Evolutionary conservation across 2,888 invertebrate genomes (phyloP), one percentile per base, ranked within the genome.

Genomic region (Sinotaia quadrata): DNA sequence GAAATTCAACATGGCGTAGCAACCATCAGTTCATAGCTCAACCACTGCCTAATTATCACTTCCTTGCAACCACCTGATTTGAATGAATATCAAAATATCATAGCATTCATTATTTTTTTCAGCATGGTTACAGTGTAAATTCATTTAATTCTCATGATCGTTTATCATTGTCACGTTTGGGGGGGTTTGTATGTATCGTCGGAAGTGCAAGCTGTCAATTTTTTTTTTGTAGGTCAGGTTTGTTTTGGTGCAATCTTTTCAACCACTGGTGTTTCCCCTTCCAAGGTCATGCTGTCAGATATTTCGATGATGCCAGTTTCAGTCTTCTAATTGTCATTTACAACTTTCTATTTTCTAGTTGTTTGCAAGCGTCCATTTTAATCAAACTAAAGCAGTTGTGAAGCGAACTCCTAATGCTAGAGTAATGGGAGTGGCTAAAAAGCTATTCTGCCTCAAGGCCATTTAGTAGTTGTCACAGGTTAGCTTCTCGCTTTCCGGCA

Each of bases 1-100:
- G 71, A 76, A 77, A 78, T 77, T 75, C 78, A 78, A 78, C 76
- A 78, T 78, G 78, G 78, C 78, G 78, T 75, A 68, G 65, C 51
- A 66, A 51, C 60, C 70, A 70, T 67, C 70, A 69, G 52, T 63
- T 63, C 57, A 63, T 49, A 62, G 62, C 61, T 68, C 61, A 68
- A 68, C 65, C 59, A 59, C 52, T 66, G 61, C 70, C 61, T 70
- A 70, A 70, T 70, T 70, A 70, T 70, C 66, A 66, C 61, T 61
- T 66, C 54, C 56, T 67, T 37, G 59, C 58, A 59, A 60, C 65
- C 59, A 66, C 66, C 66, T 66, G 65, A 66, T 34, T 24, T 47
- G 47, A 21, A 47, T 18, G 24, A 47, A 47, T n/a, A n/a, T n/a
- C n/a, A n/a, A n/a, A n/a, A n/a, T n/a, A n/a, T n/a, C n/a, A 47